These are phyloP conservation scores for Aphaenogaster floridana DNA, from an alignment of 1,140 invertebrate genomes.

Conservation along the genomic window DNA sequence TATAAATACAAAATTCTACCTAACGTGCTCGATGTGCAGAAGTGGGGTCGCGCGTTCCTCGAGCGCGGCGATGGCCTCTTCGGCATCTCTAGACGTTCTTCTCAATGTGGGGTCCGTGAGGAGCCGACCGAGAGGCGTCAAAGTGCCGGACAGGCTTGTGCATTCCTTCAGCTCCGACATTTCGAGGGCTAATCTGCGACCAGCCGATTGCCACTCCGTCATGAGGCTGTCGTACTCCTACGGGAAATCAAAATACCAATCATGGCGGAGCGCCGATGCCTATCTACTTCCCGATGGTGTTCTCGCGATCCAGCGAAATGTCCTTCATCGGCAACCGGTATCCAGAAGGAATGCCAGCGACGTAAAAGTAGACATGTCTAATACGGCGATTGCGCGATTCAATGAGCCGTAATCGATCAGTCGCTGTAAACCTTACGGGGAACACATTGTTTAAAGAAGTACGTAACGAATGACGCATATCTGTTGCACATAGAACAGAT, in stretches of 20 bases:
- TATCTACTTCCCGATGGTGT: not conserved
- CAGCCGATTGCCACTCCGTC: slow-evolving; percentile 85
- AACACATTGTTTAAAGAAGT: slow-evolving; percentile 40
- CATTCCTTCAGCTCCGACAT: slow-evolving; percentile 86
- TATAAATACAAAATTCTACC: slow-evolving; percentile 70
- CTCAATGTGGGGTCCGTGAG: slow-evolving; percentile 83
- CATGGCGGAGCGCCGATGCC: not conserved
- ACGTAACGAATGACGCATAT: slow-evolving; percentile 57
- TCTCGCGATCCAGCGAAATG: slow-evolving; percentile 16
- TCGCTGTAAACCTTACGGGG: slow-evolving; percentile 9
- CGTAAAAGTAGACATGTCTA: slow-evolving; percentile 40
- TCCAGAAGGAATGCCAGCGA: slow-evolving; percentile 18
- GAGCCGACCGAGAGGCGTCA: slow-evolving; percentile 84
- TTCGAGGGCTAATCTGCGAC: slow-evolving; percentile 84
- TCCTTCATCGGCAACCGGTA: slow-evolving; percentile 18
- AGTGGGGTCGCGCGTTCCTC: slow-evolving; percentile 84
- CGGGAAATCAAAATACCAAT: slow-evolving; percentile 47
- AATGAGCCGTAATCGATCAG: slow-evolving; percentile 31
- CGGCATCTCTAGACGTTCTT: slow-evolving; percentile 83
- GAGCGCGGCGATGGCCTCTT: slow-evolving; percentile 81
- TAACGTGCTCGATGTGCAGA: slow-evolving; percentile 83
- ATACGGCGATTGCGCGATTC: slow-evolving; percentile 23
- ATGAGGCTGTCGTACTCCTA: slow-evolving; percentile 85
- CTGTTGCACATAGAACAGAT: slow-evolving; percentile 42
- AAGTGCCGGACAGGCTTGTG: slow-evolving; percentile 82